These are phyloP conservation scores for Panthera leo DNA, from an alignment of 2,113 vertebrate species.

Conservation along the genomic window DNA sequence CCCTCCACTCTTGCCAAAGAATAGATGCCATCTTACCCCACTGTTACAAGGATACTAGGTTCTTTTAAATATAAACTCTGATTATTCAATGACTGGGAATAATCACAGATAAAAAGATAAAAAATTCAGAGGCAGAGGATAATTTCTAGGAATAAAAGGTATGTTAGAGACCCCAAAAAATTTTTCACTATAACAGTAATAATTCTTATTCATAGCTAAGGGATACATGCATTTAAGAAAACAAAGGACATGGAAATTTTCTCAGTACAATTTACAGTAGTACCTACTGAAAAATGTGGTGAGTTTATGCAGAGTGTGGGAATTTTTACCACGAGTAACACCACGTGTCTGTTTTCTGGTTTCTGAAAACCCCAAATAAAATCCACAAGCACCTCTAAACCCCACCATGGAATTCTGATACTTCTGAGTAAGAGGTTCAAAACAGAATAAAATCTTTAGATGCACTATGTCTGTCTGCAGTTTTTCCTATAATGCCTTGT, in stretches of 20 bases:
- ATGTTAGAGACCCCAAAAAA: neutral
- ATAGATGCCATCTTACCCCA: neutral
- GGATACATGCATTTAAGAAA: constrained; percentile 16
- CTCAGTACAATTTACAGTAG: constrained; percentile 40
- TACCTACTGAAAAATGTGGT: constrained; percentile 15
- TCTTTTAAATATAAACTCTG: constrained; percentile 1
- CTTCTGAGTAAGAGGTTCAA: constrained; percentile 58
- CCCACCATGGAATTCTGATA: constrained; percentile 51
- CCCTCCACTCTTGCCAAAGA: neutral
- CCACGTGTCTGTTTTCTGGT: constrained; percentile 59
- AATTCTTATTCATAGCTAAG: constrained; percentile 25
- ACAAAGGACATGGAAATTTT: neutral
- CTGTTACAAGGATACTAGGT: neutral
- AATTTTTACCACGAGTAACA: constrained; percentile 57
- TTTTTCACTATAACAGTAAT: constrained; percentile 29
- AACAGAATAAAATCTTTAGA: constrained; percentile 56
- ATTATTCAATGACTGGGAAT: constrained; percentile 19
- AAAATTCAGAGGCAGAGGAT: constrained; percentile 34
- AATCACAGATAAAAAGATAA: constrained; percentile 16
- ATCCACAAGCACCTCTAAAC: constrained; percentile 68
- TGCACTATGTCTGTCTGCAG: constrained; percentile 49
- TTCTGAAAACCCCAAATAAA: constrained; percentile 70
- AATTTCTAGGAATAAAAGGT: constrained; percentile 45
- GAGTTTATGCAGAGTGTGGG: constrained; percentile 59
- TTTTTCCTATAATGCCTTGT: constrained; percentile 54